These are phyloP conservation scores for Epinotia demarniana DNA, from an alignment of 2,888 invertebrate genomes.

Conservation along the genomic window DNA sequence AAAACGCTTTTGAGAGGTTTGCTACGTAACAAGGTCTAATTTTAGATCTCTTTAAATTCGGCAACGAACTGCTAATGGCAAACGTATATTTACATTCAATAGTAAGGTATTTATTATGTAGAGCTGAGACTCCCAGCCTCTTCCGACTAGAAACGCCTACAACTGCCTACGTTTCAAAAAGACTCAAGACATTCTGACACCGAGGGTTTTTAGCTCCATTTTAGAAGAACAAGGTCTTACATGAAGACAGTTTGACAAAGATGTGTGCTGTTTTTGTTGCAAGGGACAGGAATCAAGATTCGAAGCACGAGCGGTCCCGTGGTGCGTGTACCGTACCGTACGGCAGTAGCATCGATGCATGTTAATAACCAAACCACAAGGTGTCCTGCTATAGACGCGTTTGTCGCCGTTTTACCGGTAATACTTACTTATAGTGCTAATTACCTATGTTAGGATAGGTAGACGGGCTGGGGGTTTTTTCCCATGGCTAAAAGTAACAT, in stretches of 20 bases:
- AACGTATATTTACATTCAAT: slow-evolving; percentile 35
- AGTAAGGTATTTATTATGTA: slow-evolving; percentile 33
- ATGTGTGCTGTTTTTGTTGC: slow-evolving; percentile 4
- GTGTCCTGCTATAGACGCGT: not conserved
- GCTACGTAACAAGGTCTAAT: not conserved
- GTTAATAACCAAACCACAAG: slow-evolving; percentile 15
- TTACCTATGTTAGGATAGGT: not conserved
- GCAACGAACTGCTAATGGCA: slow-evolving; percentile 29
- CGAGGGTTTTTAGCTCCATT: not conserved
- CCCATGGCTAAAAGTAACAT: not conserved
- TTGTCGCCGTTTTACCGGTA: not conserved
- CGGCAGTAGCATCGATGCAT: slow-evolving; percentile 28
- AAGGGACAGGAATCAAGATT: slow-evolving; percentile 23
- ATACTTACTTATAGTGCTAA: not conserved
- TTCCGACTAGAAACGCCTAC: not conserved
- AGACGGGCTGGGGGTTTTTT: not conserved
- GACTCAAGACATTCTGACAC: not conserved
- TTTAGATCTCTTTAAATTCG: slow-evolving; percentile 14
- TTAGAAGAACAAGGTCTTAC: slow-evolving; percentile 10
- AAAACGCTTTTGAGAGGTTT: not conserved
- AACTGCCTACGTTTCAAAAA: not conserved
- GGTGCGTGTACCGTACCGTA: slow-evolving; percentile 17
- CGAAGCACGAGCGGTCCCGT: slow-evolving; percentile 39
- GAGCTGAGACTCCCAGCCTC: not conserved
- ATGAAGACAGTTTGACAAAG: not conserved